Conservation (phyloP, 2,888 invertebrate genomes). For the Marasmarcha lunaedactyla region DNA sequence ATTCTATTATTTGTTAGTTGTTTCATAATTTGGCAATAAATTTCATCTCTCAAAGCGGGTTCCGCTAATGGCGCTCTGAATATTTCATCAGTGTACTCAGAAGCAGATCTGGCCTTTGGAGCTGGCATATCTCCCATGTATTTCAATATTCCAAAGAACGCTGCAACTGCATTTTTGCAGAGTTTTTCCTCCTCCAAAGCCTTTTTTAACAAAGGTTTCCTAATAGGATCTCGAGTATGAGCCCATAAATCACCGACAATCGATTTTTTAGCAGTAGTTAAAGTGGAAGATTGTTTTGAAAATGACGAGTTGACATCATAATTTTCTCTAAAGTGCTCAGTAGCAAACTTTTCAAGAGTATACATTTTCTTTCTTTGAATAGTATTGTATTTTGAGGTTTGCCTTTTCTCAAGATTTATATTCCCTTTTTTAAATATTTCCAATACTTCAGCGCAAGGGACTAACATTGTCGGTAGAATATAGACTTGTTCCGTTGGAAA, state of each 20-base stretch:
- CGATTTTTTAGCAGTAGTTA: constrained; percentile 74
- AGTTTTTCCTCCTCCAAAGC: constrained; percentile 77
- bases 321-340: constrained; percentile 81
- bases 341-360: constrained; percentile 86
- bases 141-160: constrained; percentile 80
- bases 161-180: constrained; percentile 78
- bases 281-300: constrained; percentile 69
- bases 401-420: constrained; percentile 47
- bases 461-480: constrained; percentile 83
- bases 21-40: constrained; percentile 95
- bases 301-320: constrained; percentile 60
- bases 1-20: constrained; percentile 91
- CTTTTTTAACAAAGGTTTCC: constrained; percentile 84
- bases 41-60: constrained; percentile 85
- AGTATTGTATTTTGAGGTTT: constrained; percentile 61
- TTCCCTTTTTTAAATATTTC: constrained; percentile 74
- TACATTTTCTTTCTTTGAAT: constrained; percentile 79
- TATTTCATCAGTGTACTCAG: constrained; percentile 90
- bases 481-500: constrained; percentile 90
- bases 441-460: constrained; percentile 78
- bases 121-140: constrained; percentile 94
- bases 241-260: constrained; percentile 84
- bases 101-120: constrained; percentile 77
- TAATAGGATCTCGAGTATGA: constrained; percentile 83
- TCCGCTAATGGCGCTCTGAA: constrained; percentile 82